These are phyloP conservation scores for Trididemnum miniatum DNA, from an alignment of 23 tunicate species.

Conservation along the genomic window DNA sequence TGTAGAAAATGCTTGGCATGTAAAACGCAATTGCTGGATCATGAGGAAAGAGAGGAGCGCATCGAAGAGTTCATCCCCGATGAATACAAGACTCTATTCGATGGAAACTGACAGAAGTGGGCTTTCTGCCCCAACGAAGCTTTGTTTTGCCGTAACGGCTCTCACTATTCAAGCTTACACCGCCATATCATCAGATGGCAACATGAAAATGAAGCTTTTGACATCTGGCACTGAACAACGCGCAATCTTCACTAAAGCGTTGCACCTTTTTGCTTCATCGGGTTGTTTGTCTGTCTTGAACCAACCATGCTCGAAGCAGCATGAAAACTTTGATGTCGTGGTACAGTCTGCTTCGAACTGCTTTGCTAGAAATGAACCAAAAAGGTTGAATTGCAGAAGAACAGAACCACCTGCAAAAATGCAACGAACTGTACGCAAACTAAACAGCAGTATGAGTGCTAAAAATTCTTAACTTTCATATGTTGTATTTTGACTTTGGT, in stretches of 20 bases:
- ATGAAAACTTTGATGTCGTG: no score
- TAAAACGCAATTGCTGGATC: slow-evolving; percentile 2
- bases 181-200: neutral
- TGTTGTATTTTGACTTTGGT: neutral
- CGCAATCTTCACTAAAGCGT: neutral
- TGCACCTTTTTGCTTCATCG: slow-evolving; percentile 1
- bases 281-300: neutral
- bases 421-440: slow-evolving; percentile 6
- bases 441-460: slow-evolving; percentile 6
- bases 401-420: slow-evolving; percentile 11
- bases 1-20: slow-evolving; percentile 13
- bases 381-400: slow-evolving; percentile 6
- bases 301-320: neutral
- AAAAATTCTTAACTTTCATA: neutral
- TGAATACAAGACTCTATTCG: slow-evolving; percentile 4
- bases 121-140: slow-evolving; percentile 14
- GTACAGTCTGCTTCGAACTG: slow-evolving; percentile 16
- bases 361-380: slow-evolving; percentile 26
- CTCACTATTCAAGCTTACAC: slow-evolving; percentile 16
- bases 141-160: slow-evolving; percentile 13
- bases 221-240: neutral
- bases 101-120: slow-evolving; percentile 16
- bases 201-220: neutral
- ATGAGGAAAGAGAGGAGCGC: neutral
- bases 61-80: slow-evolving; percentile 5